Conservation (phyloP, 1,140 invertebrate genomes). For the Seison nebaliae region DNA sequence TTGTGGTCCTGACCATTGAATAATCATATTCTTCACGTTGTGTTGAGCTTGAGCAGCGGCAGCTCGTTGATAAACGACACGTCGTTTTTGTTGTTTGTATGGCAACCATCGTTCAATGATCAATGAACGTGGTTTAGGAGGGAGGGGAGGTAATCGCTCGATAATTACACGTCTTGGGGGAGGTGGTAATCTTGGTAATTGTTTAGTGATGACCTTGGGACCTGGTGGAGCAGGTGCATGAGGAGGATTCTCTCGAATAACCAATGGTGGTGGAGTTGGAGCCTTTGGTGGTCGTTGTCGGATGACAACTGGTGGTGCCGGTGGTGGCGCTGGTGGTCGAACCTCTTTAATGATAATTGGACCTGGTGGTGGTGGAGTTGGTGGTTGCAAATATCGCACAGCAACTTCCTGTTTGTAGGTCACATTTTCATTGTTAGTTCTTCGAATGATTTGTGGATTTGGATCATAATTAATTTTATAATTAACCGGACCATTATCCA, state of each 20-base stretch:
- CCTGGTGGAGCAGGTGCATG: not conserved
- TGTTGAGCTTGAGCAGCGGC: not conserved
- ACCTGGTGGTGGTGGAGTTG: conserved; percentile 9
- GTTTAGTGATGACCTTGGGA: conserved; percentile 3
- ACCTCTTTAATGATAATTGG: conserved; percentile 9
- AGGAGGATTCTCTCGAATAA: conserved; percentile 11
- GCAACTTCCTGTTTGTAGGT: conserved; percentile 10
- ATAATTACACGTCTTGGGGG: conserved; percentile 12
- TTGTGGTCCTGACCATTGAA: conserved; percentile 10
- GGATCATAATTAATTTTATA: conserved; percentile 11
- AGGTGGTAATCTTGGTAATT: conserved; percentile 1
- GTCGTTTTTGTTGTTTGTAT: conserved; percentile 5
- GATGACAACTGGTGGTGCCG: conserved; percentile 12
- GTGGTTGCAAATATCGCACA: conserved; percentile 10
- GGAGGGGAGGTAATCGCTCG: conserved; percentile 8
- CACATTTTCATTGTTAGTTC: conserved; percentile 1
- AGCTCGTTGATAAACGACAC: conserved; percentile 5
- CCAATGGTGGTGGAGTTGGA: conserved; percentile 7
- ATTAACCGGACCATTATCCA: too few species aligned
- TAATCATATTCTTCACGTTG: conserved; percentile 11
- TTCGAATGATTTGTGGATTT: conserved; percentile 6
- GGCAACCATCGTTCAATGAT: conserved; percentile 13
- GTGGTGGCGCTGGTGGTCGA: not conserved
- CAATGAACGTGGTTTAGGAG: conserved; percentile 8
- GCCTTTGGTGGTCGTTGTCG: conserved; percentile 9